Evolutionary conservation across 2,888 invertebrate species (phyloP).

Genomic region (Perdita meconis): DNA sequence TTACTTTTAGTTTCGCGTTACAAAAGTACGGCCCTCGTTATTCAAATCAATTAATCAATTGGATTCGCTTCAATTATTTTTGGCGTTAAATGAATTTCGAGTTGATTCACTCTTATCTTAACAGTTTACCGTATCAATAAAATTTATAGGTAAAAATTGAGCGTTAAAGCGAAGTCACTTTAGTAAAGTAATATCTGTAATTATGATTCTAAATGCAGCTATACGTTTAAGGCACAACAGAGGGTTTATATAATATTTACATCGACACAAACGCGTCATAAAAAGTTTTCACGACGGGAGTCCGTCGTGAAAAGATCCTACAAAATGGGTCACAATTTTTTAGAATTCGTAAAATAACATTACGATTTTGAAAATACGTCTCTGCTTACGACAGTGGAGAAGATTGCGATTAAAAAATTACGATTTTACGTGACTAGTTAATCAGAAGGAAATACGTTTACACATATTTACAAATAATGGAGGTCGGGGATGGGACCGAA

Average conservation of each 20-base stretch:
- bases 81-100: conserved; percentile 38
- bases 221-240: conserved; percentile 72
- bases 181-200: conserved; percentile 41
- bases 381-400: background rate
- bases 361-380: background rate
- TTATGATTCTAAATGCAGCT: conserved; percentile 60
- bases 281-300: conserved; percentile 7
- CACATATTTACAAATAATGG: conserved; percentile 15
- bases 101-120: conserved; percentile 24
- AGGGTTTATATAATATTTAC: conserved; percentile 64
- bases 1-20: background rate
- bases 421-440: conserved; percentile 51
- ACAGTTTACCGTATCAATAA: conserved; percentile 19
- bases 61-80: conserved; percentile 7
- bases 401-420: background rate
- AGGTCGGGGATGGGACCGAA: conserved; percentile 17
- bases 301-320: background rate
- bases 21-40: conserved; percentile 12
- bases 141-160: conserved; percentile 64
- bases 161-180: conserved; percentile 57
- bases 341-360: background rate
- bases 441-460: conserved; percentile 26
- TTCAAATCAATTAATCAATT: conserved; percentile 30
- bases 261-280: conserved; percentile 37
- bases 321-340: background rate